Evolutionary conservation across 2,113 vertebrate species (phyloP), one percentile per base, ranked within the genome.

Genomic region (Procavia capensis): DNA sequence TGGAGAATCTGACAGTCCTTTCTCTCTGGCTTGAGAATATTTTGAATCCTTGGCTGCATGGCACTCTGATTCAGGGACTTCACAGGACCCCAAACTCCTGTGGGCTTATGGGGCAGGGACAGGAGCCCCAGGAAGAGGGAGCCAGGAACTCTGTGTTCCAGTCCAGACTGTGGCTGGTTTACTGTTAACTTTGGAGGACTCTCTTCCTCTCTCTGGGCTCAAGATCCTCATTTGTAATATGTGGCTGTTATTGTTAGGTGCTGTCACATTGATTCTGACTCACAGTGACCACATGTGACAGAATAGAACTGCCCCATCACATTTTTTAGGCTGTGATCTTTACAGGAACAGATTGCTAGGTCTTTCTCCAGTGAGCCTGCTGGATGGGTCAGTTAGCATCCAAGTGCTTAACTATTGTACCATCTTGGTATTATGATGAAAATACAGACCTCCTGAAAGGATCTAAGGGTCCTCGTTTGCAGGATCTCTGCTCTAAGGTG

Each of bases 11-110:
- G 6, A 2, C 6, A 10, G 17, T 19, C 34, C 22, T 25, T 91
- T 29, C 93, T 88, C 34, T 83, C 24, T 81, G 91, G 24, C 64
- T 91, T 89, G 78, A 84, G 59, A 74, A 84, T 74, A 22, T 7
- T 29, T 70, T 82, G n/a, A 64, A 72, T 66, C 39, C 54, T 34
- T 50, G 45, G 45, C 87, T 0, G 0, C 41, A 57, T n/a, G n/a
- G 8, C 19, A 29, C 83, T 76, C 45, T 2, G 24, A 19, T 61
- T 75, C 29, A 10, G 36, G 41, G 36, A 24, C 10, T 85, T 54
- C 6, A 25, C 20, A 43, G 72, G 7, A 3, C 10, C 54, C 20
- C 54, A 64, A 11, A 19, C 9, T 75, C 10, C 34, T 14, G 29
- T 72, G 74, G 59, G 50, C 47, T 81, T 17, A 3, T 3, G n/a